Evolutionary conservation across 1,140 invertebrate species (phyloP).

Genomic region (Listronotus bonariensis): DNA sequence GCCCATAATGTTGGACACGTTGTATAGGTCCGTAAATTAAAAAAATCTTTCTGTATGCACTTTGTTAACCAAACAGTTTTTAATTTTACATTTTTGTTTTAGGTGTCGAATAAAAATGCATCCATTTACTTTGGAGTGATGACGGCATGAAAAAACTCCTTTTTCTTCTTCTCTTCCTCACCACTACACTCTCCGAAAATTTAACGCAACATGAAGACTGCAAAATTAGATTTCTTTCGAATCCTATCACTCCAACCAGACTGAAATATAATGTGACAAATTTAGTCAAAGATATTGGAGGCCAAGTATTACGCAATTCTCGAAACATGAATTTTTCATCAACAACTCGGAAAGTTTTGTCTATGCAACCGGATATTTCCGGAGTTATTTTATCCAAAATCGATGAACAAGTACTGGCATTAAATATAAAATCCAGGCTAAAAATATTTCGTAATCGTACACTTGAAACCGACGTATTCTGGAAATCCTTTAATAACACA

Average conservation of each 20-base stretch:
- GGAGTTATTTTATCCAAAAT: slow-evolving; percentile 33
- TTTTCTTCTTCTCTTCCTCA: slow-evolving; percentile 39
- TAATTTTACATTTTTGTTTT: slow-evolving; percentile 8
- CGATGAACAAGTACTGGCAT: slow-evolving; percentile 34
- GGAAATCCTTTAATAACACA: slow-evolving; percentile 35
- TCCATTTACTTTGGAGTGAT: slow-evolving; percentile 31
- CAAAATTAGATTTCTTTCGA: slow-evolving; percentile 40
- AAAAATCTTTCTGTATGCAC: no score
- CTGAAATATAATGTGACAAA: slow-evolving; percentile 34
- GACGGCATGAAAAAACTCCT: slow-evolving; percentile 47
- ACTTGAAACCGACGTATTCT: slow-evolving; percentile 40
- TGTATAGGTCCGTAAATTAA: no score
- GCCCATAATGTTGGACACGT: no score
- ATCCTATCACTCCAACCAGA: slow-evolving; percentile 43
- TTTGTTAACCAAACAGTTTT: no score
- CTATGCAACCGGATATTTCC: slow-evolving; percentile 26
- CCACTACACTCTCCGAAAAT: slow-evolving; percentile 17
- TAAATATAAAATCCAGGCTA: slow-evolving; percentile 39
- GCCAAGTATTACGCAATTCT: slow-evolving; percentile 10
- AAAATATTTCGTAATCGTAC: slow-evolving; percentile 43
- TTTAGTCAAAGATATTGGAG: slow-evolving; percentile 18
- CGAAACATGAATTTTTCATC: slow-evolving; percentile 29
- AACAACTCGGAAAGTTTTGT: slow-evolving; percentile 27
- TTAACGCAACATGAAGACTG: slow-evolving; percentile 38
- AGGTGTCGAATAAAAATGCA: slow-evolving; percentile 25